Evolutionary conservation across 2,888 invertebrate genomes (phyloP).

Genomic region (Celastrina argiolus): DNA sequence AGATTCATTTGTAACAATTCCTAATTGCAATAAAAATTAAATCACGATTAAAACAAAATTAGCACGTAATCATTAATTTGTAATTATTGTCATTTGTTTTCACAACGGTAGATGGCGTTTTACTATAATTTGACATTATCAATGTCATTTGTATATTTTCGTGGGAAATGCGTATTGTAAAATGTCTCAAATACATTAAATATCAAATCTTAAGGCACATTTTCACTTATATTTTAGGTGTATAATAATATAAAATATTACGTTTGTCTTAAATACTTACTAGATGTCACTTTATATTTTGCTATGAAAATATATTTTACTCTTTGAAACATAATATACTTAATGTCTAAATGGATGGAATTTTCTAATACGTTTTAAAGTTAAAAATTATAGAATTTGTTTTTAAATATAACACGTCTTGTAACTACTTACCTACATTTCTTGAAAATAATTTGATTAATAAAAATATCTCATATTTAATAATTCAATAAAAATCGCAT

Average conservation of each 20-base stretch:
- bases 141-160: background rate
- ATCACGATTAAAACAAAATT: background rate
- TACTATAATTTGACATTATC: background rate
- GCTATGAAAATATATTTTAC: background rate
- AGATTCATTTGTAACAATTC: background rate
- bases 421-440: too few relatives aligned
- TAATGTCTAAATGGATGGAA: constrained; percentile 4
- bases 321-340: background rate
- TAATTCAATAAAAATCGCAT: too few relatives aligned
- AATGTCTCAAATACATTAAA: background rate
- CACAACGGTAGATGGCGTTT: background rate
- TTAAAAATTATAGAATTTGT: background rate
- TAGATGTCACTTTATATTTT: constrained; percentile 3
- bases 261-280: background rate
- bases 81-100: background rate
- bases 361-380: background rate
- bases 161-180: too few relatives aligned
- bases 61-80: background rate
- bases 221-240: background rate
- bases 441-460: too few relatives aligned
- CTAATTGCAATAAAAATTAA: background rate
- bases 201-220: background rate
- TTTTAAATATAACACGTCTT: too few relatives aligned
- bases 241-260: background rate
- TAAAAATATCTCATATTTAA: too few relatives aligned